These are phyloP conservation scores for Blennius ocellaris DNA, from an alignment of 2,113 vertebrate genomes.

Conservation along the genomic window DNA sequence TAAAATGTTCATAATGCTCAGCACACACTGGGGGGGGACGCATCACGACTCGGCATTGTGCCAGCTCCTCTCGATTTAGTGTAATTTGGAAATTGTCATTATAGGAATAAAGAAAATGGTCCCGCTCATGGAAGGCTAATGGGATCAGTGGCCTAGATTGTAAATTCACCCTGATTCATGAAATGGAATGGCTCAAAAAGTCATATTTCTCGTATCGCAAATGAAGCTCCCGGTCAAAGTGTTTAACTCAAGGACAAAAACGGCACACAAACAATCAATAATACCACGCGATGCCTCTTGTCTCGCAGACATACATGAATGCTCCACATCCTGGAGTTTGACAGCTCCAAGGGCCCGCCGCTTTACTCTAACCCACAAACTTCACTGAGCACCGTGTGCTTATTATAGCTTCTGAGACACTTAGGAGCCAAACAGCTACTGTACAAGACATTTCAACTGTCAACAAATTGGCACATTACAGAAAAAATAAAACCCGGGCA, in stretches of 20 bases:
- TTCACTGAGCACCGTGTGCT: slow-evolving; percentile 29
- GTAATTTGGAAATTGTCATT: slow-evolving; percentile 66
- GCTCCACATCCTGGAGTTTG: slow-evolving; percentile 38
- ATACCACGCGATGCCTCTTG: slow-evolving; percentile 16
- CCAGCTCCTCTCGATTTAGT: slow-evolving; percentile 54
- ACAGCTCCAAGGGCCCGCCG: slow-evolving; percentile 37
- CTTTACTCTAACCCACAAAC: slow-evolving; percentile 26
- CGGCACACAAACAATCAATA: slow-evolving; percentile 46
- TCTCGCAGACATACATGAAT: slow-evolving; percentile 55
- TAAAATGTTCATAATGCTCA: slow-evolving; percentile 44
- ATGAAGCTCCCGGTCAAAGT: slow-evolving; percentile 34
- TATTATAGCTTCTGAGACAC: slow-evolving; percentile 54
- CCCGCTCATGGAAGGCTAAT: slow-evolving; percentile 69
- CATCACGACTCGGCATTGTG: slow-evolving; percentile 42
- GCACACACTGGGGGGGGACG: slow-evolving; percentile 21
- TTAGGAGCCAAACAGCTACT: slow-evolving; percentile 31
- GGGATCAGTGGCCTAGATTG: slow-evolving; percentile 74
- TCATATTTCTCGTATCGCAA: slow-evolving; percentile 45
- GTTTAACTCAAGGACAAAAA: slow-evolving; percentile 62
- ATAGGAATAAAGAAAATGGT: slow-evolving; percentile 44
- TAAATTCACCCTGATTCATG: slow-evolving; percentile 69
- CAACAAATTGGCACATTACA: slow-evolving; percentile 40
- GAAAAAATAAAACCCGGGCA: background rate
- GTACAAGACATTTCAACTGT: slow-evolving; percentile 49
- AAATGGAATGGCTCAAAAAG: slow-evolving; percentile 64